Conservation (phyloP, 2,797 vertebrate genomes). For the Astyanax mexicanus region DNA sequence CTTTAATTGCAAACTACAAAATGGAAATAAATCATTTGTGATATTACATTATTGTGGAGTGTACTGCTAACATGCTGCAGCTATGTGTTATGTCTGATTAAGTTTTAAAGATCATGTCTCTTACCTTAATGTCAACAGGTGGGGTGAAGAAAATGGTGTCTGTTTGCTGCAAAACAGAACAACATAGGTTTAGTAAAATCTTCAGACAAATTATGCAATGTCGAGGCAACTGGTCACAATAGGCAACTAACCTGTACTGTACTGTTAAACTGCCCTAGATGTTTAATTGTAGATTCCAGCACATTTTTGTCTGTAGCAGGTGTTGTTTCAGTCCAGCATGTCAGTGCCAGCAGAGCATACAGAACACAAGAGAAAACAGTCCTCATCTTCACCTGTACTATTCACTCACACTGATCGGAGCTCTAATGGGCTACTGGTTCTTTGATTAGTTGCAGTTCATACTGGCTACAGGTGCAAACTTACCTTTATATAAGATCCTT, state of each 20-base stretch:
- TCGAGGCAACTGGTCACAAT: background rate
- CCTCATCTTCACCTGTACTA: slow-evolving; percentile 72
- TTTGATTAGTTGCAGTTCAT: slow-evolving; percentile 47
- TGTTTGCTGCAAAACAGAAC: slow-evolving; percentile 59
- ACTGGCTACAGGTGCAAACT: slow-evolving; percentile 66
- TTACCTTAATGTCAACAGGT: slow-evolving; percentile 66
- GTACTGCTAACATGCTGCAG: too few species aligned
- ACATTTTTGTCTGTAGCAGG: background rate
- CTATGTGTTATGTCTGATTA: too few species aligned
- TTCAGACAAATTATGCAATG: background rate
- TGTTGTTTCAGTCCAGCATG: slow-evolving; percentile 60
- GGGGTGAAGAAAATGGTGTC: slow-evolving; percentile 39
- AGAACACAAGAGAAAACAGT: slow-evolving; percentile 56
- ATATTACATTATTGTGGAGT: too few species aligned
- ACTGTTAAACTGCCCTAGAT: background rate
- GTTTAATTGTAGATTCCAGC: slow-evolving; percentile 49
- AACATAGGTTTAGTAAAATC: slow-evolving; percentile 23
- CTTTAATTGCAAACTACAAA: background rate
- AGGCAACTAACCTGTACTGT: slow-evolving; percentile 64
- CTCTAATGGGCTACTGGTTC: slow-evolving; percentile 54
- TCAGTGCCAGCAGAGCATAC: slow-evolving; percentile 76
- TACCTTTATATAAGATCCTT: slow-evolving; percentile 93
- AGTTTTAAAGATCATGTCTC: slow-evolving; percentile 33
- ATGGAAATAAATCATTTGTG: background rate
- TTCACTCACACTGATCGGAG: slow-evolving; percentile 65